Evolutionary conservation across 2,113 vertebrate genomes (phyloP).

Genomic region (Triplophysa rosa): DNA sequence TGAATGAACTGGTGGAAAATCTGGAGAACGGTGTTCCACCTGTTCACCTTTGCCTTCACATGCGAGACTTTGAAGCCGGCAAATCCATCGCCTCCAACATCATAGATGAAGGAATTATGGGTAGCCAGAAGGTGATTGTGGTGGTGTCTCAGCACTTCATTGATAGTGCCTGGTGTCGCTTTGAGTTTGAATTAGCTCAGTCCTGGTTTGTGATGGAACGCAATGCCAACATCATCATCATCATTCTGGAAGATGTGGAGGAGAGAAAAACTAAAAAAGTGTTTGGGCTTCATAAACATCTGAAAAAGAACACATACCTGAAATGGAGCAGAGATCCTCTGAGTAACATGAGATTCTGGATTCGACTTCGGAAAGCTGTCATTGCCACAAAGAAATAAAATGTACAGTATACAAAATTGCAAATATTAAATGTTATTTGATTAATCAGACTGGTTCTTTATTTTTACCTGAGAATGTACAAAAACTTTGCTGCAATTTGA

Average conservation of each 20-base stretch:
- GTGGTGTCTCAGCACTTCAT: constrained; percentile 51
- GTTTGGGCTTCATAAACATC: constrained; percentile 52
- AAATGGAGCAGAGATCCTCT: constrained; percentile 51
- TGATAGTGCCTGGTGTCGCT: constrained; percentile 51
- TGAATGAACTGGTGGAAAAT: constrained; percentile 54
- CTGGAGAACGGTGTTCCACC: constrained; percentile 50
- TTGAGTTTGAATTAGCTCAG: constrained; percentile 57
- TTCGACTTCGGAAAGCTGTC: constrained; percentile 46
- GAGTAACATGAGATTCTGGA: constrained; percentile 53
- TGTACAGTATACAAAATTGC: too few relatives aligned
- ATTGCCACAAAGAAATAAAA: background rate
- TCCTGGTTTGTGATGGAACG: constrained; percentile 45
- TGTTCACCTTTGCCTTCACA: constrained; percentile 55
- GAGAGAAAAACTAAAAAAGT: constrained; percentile 46
- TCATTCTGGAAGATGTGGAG: constrained; percentile 53
- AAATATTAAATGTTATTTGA: too few relatives aligned
- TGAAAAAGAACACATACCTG: constrained; percentile 54
- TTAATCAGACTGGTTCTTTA: too few relatives aligned
- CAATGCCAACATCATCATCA: constrained; percentile 50
- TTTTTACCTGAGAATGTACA: too few relatives aligned
- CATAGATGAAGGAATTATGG: constrained; percentile 56
- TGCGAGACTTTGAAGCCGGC: constrained; percentile 49
- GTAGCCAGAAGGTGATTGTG: constrained; percentile 50
- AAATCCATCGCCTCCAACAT: constrained; percentile 57
- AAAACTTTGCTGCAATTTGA: too few relatives aligned